phyloP scores from a whole-genome alignment of 2,888 invertebrate genomes.

The Orthosia gracilis region DNA sequence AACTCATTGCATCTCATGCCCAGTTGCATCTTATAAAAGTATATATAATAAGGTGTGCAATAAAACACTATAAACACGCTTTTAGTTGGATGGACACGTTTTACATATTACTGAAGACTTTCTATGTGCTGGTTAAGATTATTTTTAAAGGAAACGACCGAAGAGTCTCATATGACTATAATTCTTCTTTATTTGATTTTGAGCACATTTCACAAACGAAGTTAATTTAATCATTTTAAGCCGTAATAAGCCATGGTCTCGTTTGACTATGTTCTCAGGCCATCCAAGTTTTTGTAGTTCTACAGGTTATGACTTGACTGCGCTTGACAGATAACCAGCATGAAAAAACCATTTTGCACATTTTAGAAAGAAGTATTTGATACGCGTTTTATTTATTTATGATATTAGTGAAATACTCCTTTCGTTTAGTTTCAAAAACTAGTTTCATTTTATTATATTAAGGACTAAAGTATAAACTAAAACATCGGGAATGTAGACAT shows the following conservation, averaged over 20 bases:
- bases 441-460: no score
- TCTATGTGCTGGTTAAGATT: neutral
- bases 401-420: neutral
- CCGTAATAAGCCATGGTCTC: neutral
- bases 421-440: no score
- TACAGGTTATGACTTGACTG: neutral
- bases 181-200: no score
- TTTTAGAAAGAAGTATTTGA: neutral
- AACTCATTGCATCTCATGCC: conserved; percentile 67
- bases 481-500: no score
- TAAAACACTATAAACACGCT: neutral
- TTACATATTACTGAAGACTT: neutral
- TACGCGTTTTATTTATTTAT: neutral
- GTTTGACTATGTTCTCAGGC: neutral
- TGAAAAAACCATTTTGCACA: neutral
- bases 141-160: neutral
- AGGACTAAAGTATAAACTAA: no score
- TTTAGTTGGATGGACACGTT: no score
- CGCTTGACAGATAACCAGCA: neutral
- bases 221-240: neutral
- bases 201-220: neutral
- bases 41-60: no score
- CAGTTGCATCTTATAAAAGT: neutral
- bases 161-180: neutral
- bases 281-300: neutral